Base-by-base conservation (phyloP, 2,888 invertebrate species). In the Apodemia zela region DNA sequence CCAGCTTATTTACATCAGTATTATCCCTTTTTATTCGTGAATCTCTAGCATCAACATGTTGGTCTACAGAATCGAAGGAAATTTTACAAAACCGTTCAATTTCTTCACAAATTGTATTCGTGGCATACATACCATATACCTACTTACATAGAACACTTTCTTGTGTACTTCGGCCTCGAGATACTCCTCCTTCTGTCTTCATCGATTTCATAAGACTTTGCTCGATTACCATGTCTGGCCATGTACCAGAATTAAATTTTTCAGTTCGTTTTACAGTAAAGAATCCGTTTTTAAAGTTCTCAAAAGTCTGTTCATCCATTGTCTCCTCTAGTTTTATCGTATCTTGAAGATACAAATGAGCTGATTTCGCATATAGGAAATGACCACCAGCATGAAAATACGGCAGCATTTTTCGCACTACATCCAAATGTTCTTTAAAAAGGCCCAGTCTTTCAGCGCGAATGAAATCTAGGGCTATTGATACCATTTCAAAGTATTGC, bases 331-430 rank as follows among this genome's bases (percentile, higher is more conserved):
- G 64, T 67, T 73, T 66, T 57, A 67, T 7, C 73, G 72, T 68
- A 72, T 72, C 75, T 72, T 77, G 75, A 65, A 79, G 59, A 63
- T 75, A 73, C 42, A 75, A 65, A 45, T 71, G 71, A 47, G 70
- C 67, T 17, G 70, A 70, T 69, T 75, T 78, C 7, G 77, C 77
- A 71, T 80, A 79, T 47, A 66, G 42, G 64, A 76, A 79, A 65
- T 78, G 79, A 63, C 76, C 76, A 68, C 62, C 45, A 7, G 78
- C 77, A 66, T 81, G 75, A 70, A 79, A 81, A 76, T 76, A 75
- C 3, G 78, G 77, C 38, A 82, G 73, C 77, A 79, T 81, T 76
- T 45, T 45, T n/a, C 45, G 45, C 45, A 45, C n/a, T 17, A 7
- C 45, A 45, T 45, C n/a, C n/a, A 45, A 45, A 17, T 45, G 42